Evolutionary conservation across 2,888 invertebrate species (phyloP), one percentile per base, ranked within the genome.

Genomic region (Trissolcus brochymenae): DNA sequence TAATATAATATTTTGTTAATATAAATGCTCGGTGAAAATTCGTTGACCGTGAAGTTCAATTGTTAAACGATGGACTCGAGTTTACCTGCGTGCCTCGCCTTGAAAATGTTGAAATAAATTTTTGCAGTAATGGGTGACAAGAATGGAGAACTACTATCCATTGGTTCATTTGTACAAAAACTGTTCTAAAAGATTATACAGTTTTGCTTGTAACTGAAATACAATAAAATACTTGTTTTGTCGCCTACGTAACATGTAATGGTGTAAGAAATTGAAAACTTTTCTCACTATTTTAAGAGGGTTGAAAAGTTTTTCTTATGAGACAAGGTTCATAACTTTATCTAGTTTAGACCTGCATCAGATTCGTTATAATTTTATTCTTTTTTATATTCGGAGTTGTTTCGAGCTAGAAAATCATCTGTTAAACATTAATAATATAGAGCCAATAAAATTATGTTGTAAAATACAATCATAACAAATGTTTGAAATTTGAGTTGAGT

Each of bases 1-100:
- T 88, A 88, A 88, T 84, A 88, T 87, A 87, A 88, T 87, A 88
- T 88, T 88, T 88, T 88, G 87, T 87, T 88, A 88, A 87, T 81
- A 82, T 70, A 74, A 71, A 85, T 82, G 81, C 84, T 81, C 82
- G 83, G 85, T 85, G 84, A 84, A 86, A 84, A 84, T 87, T 85
- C 84, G 83, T 86, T 85, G 64, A 81, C 83, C 83, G 82, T 82
- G 80, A 83, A 79, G 81, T 83, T 85, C 78, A 75, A 82, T 83
- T 83, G 77, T 84, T 84, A 79, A 76, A 80, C 78, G 65, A 81
- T 82, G 77, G 79, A 80, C 80, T 80, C 81, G 78, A 84, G 78
- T 81, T 84, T 82, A 81, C 79, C 81, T 83, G 79, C 78, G 78
- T 78, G 78, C 78, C 78, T 78, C 78, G 78, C 78, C 74, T 78